These are phyloP conservation scores for Doris montereyensis DNA, from an alignment of 2,888 invertebrate species.

Conservation along the genomic window DNA sequence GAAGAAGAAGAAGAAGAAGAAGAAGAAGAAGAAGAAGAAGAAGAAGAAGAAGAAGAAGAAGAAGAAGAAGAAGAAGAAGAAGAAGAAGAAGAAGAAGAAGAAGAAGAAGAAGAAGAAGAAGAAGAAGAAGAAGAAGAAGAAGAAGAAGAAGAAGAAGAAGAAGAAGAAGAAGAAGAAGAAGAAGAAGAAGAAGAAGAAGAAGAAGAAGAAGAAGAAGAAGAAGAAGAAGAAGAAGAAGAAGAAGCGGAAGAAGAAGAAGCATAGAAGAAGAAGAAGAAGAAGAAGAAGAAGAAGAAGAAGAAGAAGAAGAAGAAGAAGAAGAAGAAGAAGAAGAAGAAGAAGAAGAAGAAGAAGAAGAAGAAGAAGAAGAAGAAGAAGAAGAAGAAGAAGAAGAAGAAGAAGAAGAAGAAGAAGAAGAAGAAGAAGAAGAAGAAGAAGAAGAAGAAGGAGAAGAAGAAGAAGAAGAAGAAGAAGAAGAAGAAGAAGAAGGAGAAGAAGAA, in stretches of 20 bases:
- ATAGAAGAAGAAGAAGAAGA: neutral
- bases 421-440: neutral
- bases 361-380: neutral
- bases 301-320: neutral
- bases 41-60: slow-evolving; percentile 11
- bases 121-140: neutral
- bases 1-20: neutral
- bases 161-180: neutral
- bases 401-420: neutral
- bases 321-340: neutral
- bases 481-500: neutral
- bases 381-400: neutral
- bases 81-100: neutral
- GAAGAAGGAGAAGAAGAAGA: neutral
- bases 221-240: neutral
- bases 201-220: neutral
- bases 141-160: neutral
- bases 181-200: neutral
- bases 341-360: neutral
- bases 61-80: neutral
- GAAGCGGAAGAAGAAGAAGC: neutral
- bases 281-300: neutral
- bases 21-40: neutral
- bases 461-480: neutral
- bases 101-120: neutral